Evolutionary conservation across 1,140 invertebrate genomes (phyloP), one percentile per base, ranked within the genome.

Genomic region (Asbolus verrucosus): DNA sequence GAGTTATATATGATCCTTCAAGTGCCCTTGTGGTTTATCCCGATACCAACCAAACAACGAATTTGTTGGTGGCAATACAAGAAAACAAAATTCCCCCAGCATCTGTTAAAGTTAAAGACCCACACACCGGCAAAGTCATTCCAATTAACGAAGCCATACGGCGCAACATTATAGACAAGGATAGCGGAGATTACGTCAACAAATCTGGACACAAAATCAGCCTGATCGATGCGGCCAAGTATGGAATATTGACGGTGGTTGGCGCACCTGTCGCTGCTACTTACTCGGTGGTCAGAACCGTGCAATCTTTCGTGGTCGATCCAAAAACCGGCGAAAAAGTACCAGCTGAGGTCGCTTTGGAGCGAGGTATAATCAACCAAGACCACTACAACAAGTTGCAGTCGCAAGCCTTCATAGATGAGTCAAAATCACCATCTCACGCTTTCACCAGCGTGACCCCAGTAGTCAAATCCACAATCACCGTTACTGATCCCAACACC

Each of bases 71-170:
- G 71, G 91, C 92, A 5, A 83, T 93, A 0, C 84, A 88, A 50
- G 86, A 89, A 46, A 90, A 89, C 6, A 82, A 87, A 62, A 82
- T 95, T 33, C 83, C 90, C 36, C 79, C 86, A 1, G 85, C 85
- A 77, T 85, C 87, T n/a, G 88, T 96, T 1, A 87, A 88, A 78
- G 87, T 97, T 2, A 86, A 87, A 65, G 92, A 96, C 83, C 92
- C 93, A 8, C 77, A 83, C 39, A 89, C 89, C 0, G 90, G 89
- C 0, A 84, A 88, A 77, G 82, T 88, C 67, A 87, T 96, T 60
- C 86, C 87, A 21, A 83, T 96, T 19, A 85, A 88, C 21, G 90
- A 95, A 79, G 95, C 94, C 1, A 84, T 95, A 24, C 81, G 87
- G 21, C 88, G 87, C 68, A 90, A 91, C 59, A 89, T 95, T 54